A percentile compares a stretch with the other conserved stretches of the same genome.
Conservation (phyloP, 2,888 invertebrate species). For the Pandemis cinnamomeana region DNA sequence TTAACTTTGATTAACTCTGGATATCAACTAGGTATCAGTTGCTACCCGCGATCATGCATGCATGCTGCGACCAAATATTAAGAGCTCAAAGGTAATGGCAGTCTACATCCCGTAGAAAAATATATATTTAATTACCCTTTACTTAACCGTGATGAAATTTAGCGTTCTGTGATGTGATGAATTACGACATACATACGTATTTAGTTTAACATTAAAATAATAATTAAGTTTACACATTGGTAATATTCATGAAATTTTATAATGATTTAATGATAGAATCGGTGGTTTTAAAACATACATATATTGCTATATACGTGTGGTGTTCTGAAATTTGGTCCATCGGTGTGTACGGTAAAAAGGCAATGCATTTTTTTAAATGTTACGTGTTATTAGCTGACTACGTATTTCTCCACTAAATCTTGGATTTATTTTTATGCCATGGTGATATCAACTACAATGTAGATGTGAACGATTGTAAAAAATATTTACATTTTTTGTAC, state of each 20-base stretch:
- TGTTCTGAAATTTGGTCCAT: conserved; percentile 3
- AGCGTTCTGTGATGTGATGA: not conserved
- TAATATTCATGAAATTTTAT: not conserved
- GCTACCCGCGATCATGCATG: no score
- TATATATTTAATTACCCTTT: not conserved
- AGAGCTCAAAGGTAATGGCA: no score
- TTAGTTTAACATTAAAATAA: not conserved
- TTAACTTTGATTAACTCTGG: no score
- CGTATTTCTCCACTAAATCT: not conserved
- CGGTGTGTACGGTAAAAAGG: not conserved
- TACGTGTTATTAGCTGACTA: no score
- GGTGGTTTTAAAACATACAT: not conserved
- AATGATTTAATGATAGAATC: not conserved
- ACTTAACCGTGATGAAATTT: not conserved
- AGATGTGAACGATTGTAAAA: no score
- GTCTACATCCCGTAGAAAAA: no score
- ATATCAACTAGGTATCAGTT: no score
- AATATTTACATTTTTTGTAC: no score
- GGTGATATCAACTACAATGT: no score
- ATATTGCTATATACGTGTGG: not conserved
- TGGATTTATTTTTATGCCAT: not conserved
- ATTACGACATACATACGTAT: not conserved
- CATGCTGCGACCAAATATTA: no score
- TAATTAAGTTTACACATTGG: not conserved
- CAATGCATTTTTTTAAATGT: no score